These are phyloP conservation scores for Ceuthmochares aereus DNA, from an alignment of 2,113 vertebrate species.

Conservation along the genomic window DNA sequence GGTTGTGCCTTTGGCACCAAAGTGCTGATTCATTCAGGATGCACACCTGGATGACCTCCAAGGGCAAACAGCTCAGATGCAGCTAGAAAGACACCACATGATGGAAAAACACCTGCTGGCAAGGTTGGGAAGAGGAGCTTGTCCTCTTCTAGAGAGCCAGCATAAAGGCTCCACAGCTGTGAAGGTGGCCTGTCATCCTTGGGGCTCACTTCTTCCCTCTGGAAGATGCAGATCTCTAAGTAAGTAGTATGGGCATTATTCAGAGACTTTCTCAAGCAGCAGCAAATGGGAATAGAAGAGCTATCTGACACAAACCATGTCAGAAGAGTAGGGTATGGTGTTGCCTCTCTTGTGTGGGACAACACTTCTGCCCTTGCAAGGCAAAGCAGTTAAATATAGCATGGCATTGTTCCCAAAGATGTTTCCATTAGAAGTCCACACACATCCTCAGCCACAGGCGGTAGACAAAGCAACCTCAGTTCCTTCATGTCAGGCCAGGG, in stretches of 20 bases:
- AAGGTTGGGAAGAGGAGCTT: background rate
- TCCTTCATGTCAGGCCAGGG: accelerated
- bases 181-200: background rate
- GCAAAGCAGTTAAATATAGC: background rate
- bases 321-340: background rate
- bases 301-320: accelerated
- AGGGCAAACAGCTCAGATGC: background rate
- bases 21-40: no score
- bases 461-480: background rate
- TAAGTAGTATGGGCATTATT: background rate
- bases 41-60: background rate
- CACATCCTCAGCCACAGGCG: background rate
- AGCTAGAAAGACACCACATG: accelerated
- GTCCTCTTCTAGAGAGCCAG: background rate
- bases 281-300: background rate
- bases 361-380: background rate
- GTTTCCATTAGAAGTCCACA: background rate
- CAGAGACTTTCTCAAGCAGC: background rate
- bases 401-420: background rate
- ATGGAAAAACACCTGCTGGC: background rate
- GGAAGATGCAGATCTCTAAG: background rate
- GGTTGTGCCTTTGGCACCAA: background rate
- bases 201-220: background rate
- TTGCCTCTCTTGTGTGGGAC: accelerated
- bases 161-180: background rate